A percentile compares a stretch with the other conserved stretches of the same genome.
phyloP scores from a whole-genome alignment of 2,113 vertebrate genomes.

The Phocoena sinus region DNA sequence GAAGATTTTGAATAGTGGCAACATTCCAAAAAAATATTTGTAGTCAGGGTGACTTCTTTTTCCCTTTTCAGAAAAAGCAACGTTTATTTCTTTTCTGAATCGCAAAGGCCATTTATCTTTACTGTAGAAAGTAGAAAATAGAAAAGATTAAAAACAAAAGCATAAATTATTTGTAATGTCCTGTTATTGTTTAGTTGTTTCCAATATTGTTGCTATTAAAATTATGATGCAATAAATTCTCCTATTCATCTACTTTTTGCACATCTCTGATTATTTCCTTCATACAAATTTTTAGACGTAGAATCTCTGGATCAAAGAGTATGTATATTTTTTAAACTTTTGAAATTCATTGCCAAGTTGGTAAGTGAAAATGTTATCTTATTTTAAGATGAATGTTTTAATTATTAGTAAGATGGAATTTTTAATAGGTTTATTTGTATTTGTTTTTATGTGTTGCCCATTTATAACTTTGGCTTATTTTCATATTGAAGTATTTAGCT shows the following conservation, averaged over 20 bases:
- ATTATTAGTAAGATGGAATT: background rate
- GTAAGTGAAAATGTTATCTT: background rate
- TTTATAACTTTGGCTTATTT: constrained; percentile 13
- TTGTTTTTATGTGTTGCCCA: background rate
- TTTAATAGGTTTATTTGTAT: background rate
- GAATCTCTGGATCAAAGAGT: background rate
- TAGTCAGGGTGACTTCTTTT: background rate
- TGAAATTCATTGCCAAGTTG: background rate
- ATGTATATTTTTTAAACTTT: background rate
- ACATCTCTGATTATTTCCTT: background rate
- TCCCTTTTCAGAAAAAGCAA: background rate
- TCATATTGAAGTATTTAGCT: background rate
- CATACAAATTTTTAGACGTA: background rate
- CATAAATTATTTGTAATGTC: background rate
- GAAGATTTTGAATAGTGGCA: background rate
- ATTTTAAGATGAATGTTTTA: constrained; percentile 27
- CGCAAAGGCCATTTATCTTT: background rate
- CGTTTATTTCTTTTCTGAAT: constrained; percentile 37
- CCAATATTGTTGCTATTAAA: constrained; percentile 25
- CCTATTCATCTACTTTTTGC: background rate
- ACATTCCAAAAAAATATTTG: constrained; percentile 18
- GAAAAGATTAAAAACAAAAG: background rate
- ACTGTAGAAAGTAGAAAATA: constrained; percentile 16
- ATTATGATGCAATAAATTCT: background rate
- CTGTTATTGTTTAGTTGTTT: background rate